phyloP scores from a whole-genome alignment of 2,888 invertebrate species.

The Apomyelois bistriatella region DNA sequence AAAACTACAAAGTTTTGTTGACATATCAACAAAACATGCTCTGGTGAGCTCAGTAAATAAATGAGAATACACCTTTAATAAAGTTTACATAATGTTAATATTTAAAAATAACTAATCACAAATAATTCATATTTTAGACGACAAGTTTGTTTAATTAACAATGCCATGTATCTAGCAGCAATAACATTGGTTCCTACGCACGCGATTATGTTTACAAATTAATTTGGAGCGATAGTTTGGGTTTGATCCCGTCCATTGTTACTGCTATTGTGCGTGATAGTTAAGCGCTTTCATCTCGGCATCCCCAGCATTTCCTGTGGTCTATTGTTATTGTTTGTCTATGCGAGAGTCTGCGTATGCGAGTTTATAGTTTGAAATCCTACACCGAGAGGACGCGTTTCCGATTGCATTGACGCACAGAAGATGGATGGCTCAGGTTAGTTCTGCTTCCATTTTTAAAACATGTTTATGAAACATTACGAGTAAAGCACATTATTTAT shows the following conservation, averaged over 20 bases:
- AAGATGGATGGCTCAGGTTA: neutral
- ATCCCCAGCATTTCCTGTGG: conserved; percentile 66
- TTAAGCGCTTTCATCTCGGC: conserved; percentile 50
- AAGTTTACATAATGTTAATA: too few species aligned
- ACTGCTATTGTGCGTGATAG: conserved; percentile 58
- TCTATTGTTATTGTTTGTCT: conserved; percentile 56
- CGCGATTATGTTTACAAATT: conserved; percentile 41
- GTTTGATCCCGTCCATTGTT: conserved; percentile 46
- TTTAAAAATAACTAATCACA: too few species aligned
- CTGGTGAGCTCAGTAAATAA: too few species aligned
- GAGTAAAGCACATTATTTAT: too few species aligned
- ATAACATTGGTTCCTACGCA: conserved; percentile 1
- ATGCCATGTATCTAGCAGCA: neutral
- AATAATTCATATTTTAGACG: too few species aligned
- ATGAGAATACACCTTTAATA: too few species aligned
- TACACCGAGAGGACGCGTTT: conserved; percentile 24
- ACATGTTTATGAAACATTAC: too few species aligned
- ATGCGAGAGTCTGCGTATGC: conserved; percentile 18
- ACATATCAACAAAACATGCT: too few species aligned
- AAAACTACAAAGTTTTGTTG: too few species aligned
- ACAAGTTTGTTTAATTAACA: too few species aligned
- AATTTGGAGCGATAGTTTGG: conserved; percentile 27
- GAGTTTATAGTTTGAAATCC: conserved; percentile 36
- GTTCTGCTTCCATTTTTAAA: neutral
- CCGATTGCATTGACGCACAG: conserved; percentile 14